Percentiles rank a stretch among this genome's conserved stretches.
These are phyloP conservation scores for Columbina picui DNA, from an alignment of 2,113 vertebrate genomes.

Conservation along the genomic window DNA sequence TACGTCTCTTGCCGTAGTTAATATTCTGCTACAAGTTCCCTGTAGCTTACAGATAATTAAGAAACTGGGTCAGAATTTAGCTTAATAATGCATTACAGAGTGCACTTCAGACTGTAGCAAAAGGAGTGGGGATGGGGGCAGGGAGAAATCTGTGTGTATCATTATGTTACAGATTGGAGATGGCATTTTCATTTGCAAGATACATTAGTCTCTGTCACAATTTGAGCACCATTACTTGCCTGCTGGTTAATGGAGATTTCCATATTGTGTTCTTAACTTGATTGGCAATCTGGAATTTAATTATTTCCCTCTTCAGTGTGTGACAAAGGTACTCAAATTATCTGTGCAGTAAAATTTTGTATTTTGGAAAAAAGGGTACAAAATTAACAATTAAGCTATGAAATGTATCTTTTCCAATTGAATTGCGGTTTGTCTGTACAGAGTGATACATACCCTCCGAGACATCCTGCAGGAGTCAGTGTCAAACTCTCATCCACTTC, in stretches of 20 bases:
- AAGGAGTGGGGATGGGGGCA: conserved; percentile 25
- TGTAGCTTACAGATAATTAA: conserved; percentile 64
- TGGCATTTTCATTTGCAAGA: conserved; percentile 41
- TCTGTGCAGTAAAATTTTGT: background rate
- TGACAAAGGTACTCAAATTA: conserved; percentile 11
- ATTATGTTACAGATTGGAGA: conserved; percentile 39
- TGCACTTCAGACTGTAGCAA: conserved; percentile 29
- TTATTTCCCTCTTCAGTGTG: background rate
- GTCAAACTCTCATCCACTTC: background rate
- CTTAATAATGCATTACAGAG: conserved; percentile 61
- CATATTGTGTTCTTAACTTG: conserved; percentile 18
- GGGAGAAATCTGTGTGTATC: conserved; percentile 16
- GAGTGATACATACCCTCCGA: accelerated
- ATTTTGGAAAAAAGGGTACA: background rate
- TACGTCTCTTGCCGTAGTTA: conserved; percentile 42
- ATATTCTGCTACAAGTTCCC: conserved; percentile 53
- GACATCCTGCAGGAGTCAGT: background rate
- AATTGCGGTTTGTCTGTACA: background rate
- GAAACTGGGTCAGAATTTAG: conserved; percentile 68
- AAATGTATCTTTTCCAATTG: background rate
- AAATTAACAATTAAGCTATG: background rate
- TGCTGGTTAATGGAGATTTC: conserved; percentile 24
- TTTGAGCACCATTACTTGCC: background rate
- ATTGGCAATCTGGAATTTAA: background rate
- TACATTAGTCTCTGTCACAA: conserved; percentile 10